Evolutionary conservation across 2,113 vertebrate genomes (phyloP), one percentile per base, ranked within the genome.

Genomic region (Phoenicopterus ruber): DNA sequence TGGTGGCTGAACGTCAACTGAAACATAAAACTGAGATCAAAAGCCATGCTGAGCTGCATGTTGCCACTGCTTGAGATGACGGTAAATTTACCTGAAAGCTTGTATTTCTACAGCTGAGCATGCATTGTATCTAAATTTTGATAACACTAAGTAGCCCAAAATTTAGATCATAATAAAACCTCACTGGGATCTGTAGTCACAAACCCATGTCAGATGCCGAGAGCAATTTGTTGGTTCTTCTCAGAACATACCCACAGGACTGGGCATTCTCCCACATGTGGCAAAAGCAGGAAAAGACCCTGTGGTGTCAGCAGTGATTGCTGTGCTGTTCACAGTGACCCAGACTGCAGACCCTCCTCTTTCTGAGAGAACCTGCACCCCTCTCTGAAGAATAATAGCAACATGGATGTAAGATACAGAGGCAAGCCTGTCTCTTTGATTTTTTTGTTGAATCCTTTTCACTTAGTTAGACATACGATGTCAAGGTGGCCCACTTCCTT

Each of bases 241-340:
- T 73, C 50, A 59, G 71, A 47, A 19, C 10, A 5, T 2, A 54
- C 11, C 28, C 54, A 24, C 28, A 57, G 15, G 24, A 21, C 8
- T 1, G 17, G 47, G 28, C 26, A n/a, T 63, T 38, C 22, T 61
- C 13, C 11, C 10, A 31, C 8, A 18, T 0, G 1, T 3, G 24
- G 12, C 36, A 69, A 67, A 86, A 57, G 6, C 58, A 84, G 54
- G 15, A 61, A 18, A 44, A 61, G 5, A 18, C 31, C 20, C 26
- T 2, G 0, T 0, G 0, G 0, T 11, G 22, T 19, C 71, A 59
- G 29, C 61, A 70, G 71, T 12, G 59, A 42, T 20, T 31, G 16
- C 61, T 71, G 46, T n/a, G 57, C 34, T 61, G 13, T 22, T 79
- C 50, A 34, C 9, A 13, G 2, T 40, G 50, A n/a, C 52, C 16